Percentiles rank a stretch among this genome's conserved stretches.
Evolutionary conservation across 2,888 invertebrate species (phyloP).

Genomic region (Gonocerus acuteangulatus): DNA sequence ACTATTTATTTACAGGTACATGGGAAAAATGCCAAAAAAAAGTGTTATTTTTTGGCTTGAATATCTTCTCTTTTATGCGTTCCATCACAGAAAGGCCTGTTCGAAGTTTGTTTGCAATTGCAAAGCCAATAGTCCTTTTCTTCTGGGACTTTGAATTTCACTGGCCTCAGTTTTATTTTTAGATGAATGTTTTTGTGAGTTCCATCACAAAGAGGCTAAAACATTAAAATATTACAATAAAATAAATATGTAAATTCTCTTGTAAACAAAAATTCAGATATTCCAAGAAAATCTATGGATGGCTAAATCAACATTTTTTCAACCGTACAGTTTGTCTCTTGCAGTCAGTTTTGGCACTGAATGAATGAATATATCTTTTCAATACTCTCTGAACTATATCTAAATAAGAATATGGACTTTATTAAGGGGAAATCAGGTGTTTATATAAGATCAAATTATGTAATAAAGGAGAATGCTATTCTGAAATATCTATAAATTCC

Average conservation of each 20-base stretch:
- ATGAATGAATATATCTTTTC: too few species aligned
- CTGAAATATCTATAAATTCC: too few species aligned
- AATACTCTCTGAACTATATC: too few species aligned
- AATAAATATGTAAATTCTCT: neutral
- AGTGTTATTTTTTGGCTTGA: slow-evolving; percentile 44
- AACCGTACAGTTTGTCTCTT: too few species aligned
- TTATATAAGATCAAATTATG: too few species aligned
- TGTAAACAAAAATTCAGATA: too few species aligned
- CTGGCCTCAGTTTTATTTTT: slow-evolving; percentile 68
- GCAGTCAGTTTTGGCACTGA: too few species aligned
- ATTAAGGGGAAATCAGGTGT: too few species aligned
- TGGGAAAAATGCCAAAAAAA: too few species aligned
- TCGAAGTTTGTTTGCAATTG: slow-evolving; percentile 90
- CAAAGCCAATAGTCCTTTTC: slow-evolving; percentile 94
- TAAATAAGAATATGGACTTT: too few species aligned
- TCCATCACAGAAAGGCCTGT: slow-evolving; percentile 95
- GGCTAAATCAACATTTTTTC: neutral
- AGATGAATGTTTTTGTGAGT: slow-evolving; percentile 71
- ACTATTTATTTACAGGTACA: too few species aligned
- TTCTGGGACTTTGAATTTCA: slow-evolving; percentile 74
- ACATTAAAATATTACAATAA: slow-evolving; percentile 34
- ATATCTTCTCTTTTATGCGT: slow-evolving; percentile 71
- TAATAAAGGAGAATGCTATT: too few species aligned
- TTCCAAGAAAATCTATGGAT: neutral
- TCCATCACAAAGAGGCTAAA: slow-evolving; percentile 87